These are phyloP conservation scores for Lasioglossum zephyrum DNA, from an alignment of 2,888 invertebrate species.

Conservation along the genomic window DNA sequence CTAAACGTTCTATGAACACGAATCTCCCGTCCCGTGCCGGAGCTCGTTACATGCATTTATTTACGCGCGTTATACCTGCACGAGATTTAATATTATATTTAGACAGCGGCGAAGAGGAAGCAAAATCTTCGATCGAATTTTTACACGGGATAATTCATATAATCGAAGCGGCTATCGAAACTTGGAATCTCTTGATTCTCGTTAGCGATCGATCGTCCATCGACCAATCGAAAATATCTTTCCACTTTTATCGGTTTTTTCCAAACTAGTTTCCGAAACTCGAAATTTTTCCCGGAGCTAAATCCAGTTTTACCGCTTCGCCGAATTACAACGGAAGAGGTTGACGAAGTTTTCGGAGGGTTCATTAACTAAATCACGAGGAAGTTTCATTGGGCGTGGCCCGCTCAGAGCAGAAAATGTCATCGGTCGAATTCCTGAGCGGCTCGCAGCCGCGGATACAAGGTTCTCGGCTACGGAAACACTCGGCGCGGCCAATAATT, in stretches of 20 bases:
- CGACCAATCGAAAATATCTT: not conserved
- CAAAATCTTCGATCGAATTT: not conserved
- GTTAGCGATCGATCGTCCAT: not conserved
- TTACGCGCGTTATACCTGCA: not conserved
- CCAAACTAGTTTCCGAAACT: not conserved
- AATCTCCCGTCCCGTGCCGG: not conserved
- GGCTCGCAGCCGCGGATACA: not conserved
- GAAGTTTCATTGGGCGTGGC: not conserved
- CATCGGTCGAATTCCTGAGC: not conserved
- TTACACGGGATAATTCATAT: not conserved
- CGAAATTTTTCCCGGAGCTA: not conserved
- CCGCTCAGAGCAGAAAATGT: not conserved
- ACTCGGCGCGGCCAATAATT: not conserved
- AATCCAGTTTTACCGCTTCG: not conserved
- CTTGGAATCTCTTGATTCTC: not conserved
- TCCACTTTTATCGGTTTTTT: not conserved
- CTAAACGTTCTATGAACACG: not conserved
- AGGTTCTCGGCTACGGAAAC: not conserved
- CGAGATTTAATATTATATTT: not conserved
- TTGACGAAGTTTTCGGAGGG: not conserved
- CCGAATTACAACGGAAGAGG: not conserved
- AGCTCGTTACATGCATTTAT: not conserved
- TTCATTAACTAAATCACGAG: slow-evolving; percentile 1
- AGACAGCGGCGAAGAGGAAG: not conserved
- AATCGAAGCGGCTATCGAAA: not conserved